phyloP scores from a whole-genome alignment of 2,797 vertebrate genomes.

The Gallinago stenura region DNA sequence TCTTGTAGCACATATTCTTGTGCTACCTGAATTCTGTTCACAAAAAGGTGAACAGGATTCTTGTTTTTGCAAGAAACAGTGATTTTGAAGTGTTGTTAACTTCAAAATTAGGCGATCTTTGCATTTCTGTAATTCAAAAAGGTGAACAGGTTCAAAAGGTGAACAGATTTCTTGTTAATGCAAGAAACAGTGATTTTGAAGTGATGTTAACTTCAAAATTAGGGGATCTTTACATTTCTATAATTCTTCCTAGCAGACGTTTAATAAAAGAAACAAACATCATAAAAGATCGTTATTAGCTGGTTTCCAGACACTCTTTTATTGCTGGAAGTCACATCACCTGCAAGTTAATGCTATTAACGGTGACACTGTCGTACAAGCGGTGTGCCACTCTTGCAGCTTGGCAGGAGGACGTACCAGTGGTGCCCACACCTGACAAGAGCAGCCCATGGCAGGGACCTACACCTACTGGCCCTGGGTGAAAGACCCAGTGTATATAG shows the following conservation, averaged over 20 bases:
- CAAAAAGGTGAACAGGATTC: not conserved
- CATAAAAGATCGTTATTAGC: not conserved
- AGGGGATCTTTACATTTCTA: not conserved
- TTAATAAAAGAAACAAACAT: not conserved
- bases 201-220: not conserved
- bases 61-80: not conserved
- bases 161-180: not conserved
- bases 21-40: not conserved
- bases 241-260: not conserved
- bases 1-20: not conserved
- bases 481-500: not conserved
- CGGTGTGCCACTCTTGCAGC: not conserved
- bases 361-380: fast-evolving
- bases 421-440: not conserved
- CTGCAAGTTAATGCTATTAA: not conserved
- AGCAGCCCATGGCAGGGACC: fast-evolving
- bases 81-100: not conserved
- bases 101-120: not conserved
- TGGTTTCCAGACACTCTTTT: not conserved
- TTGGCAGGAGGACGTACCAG: fast-evolving
- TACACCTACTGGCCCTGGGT: not conserved
- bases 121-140: not conserved
- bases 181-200: not conserved
- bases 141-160: not conserved
- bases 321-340: not conserved